These are phyloP conservation scores for Phoxinus phoxinus DNA, from an alignment of 2,113 vertebrate species.

Conservation along the genomic window DNA sequence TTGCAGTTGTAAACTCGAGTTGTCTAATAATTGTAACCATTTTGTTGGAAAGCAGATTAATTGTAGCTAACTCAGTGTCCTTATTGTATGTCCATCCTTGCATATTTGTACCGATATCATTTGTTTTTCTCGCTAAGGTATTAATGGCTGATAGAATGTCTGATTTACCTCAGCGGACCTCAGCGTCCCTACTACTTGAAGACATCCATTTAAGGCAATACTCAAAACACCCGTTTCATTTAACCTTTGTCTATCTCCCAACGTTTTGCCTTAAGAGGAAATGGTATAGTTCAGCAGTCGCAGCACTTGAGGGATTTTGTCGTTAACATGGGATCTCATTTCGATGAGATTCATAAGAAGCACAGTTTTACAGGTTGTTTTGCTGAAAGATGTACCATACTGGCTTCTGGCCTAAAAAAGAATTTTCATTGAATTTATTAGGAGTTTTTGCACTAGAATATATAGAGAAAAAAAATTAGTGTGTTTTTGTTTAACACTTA, in stretches of 20 bases:
- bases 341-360: slow-evolving; percentile 39
- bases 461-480: neutral
- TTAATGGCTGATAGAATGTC: slow-evolving; percentile 57
- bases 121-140: slow-evolving; percentile 45
- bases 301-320: slow-evolving; percentile 53
- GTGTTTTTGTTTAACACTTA: neutral
- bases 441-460: slow-evolving; percentile 35
- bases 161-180: slow-evolving; percentile 60
- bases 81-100: slow-evolving; percentile 38
- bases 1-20: slow-evolving; percentile 17
- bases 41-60: slow-evolving; percentile 40
- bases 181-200: slow-evolving; percentile 61
- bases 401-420: slow-evolving; percentile 29
- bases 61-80: slow-evolving; percentile 56
- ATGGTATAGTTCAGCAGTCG: slow-evolving; percentile 38
- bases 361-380: slow-evolving; percentile 42
- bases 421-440: neutral
- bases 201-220: slow-evolving; percentile 57
- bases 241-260: slow-evolving; percentile 47
- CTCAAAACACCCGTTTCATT: slow-evolving; percentile 53
- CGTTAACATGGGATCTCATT: slow-evolving; percentile 28
- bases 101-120: slow-evolving; percentile 30
- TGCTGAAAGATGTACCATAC: slow-evolving; percentile 36
- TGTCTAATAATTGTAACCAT: slow-evolving; percentile 29
- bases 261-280: slow-evolving; percentile 57